Conservation (phyloP, 2,113 vertebrate species). For the Muscicapa adusta region DNA sequence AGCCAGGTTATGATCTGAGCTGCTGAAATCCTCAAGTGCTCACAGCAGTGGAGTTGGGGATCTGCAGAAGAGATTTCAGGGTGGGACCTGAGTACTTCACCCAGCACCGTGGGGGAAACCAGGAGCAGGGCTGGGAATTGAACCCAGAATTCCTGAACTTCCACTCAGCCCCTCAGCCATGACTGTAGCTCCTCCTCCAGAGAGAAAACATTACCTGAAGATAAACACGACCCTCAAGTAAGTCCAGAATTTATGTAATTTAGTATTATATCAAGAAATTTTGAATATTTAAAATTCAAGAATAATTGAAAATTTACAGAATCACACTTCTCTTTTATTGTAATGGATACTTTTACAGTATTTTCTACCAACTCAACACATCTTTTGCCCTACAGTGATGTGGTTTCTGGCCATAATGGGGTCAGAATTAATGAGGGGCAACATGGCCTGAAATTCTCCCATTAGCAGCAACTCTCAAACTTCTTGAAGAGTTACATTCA, state of each 20-base stretch:
- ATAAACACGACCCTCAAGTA: background rate
- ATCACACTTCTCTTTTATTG: background rate
- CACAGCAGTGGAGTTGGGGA: background rate
- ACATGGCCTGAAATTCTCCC: background rate
- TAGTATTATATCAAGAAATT: background rate
- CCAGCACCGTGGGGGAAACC: fast-evolving
- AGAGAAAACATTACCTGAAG: background rate
- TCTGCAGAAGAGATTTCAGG: background rate
- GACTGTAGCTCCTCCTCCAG: background rate
- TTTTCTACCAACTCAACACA: background rate
- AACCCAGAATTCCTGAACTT: background rate
- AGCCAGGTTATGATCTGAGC: background rate
- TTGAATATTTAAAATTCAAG: too few species aligned
- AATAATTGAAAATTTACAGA: background rate
- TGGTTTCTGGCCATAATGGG: background rate
- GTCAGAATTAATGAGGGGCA: background rate
- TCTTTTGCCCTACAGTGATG: background rate
- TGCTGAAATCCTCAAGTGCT: background rate
- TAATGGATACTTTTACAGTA: background rate
- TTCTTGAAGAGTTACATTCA: background rate
- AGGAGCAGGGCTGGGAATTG: background rate
- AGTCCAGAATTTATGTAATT: background rate
- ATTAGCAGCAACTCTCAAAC: background rate
- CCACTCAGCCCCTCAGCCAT: background rate
- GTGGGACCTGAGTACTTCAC: background rate